Evolutionary conservation across 2,113 vertebrate genomes (phyloP), one percentile per base, ranked within the genome.

Genomic region (Tachuris rubrigastra): DNA sequence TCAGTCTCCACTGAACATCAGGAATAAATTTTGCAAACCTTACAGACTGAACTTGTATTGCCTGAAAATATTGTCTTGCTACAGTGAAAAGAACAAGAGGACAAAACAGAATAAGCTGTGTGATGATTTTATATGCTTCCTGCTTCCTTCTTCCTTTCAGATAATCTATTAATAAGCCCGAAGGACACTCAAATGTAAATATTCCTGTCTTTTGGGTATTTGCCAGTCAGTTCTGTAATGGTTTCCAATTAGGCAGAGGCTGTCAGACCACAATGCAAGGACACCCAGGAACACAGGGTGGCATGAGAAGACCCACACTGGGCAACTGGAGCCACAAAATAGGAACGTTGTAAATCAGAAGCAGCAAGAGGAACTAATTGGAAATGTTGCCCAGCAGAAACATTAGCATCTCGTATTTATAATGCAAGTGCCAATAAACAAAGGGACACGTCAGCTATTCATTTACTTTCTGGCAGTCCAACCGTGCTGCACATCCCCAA

Each of bases 11-110:
- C 52, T 14, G 60, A 88, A 69, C 91, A 89, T 69, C 84, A 59
- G 56, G 33, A 65, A 95, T 86, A 56, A 91, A 89, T 92, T 93
- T 41, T 85, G 86, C 91, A 92, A 92, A 65, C 47, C 60, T 79
- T 50, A 75, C 52, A 78, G 76, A 31, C 44, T 37, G 69, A 84
- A 35, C 80, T 92, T 27, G 37, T 11, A 37, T 71, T 91, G 84
- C 86, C 56, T 81, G 24, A 59, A 89, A 91, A 82, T 37, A 30
- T 2, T 71, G 39, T n/a, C 39, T n/a, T 35, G 58, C 46, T 69
- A 47, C 37, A 58, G 23, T 11, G 8, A 75, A 74, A 67, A 71
- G 59, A 94, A 20, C 46, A 56, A 59, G n/a, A 68, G 18, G 31
- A 71, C 33, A 80, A 60, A 81, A 56, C 31, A 71, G 59, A 76